Conservation (phyloP, 2,797 vertebrate genomes). For the Phaenicophaeus curvirostris region DNA sequence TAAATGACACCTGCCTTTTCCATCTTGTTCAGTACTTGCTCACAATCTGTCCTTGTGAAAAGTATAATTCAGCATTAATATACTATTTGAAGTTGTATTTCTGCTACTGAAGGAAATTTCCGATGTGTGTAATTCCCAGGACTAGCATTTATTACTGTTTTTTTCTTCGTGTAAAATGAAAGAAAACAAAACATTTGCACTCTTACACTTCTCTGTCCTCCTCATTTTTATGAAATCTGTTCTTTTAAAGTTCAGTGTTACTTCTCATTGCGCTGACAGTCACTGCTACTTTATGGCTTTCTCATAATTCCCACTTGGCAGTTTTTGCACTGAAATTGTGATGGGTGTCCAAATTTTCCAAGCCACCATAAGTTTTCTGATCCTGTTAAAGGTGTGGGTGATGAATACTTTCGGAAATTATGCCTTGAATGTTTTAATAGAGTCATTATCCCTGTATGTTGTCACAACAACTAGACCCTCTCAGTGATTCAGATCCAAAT, state of each 20-base stretch:
- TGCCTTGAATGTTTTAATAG: background rate
- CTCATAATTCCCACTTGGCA: background rate
- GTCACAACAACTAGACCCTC: conserved; percentile 28
- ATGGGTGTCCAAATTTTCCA: background rate
- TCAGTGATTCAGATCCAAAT: conserved; percentile 5
- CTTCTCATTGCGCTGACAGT: background rate
- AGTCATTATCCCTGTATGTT: conserved; percentile 41
- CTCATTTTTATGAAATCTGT: background rate
- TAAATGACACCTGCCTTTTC: background rate
- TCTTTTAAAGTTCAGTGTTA: background rate
- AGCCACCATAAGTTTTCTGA: background rate
- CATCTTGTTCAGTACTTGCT: background rate
- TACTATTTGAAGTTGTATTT: background rate
- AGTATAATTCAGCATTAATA: background rate
- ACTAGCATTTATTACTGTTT: background rate
- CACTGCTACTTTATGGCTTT: background rate
- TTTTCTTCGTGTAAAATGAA: background rate
- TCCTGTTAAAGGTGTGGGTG: background rate
- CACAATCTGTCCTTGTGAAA: background rate
- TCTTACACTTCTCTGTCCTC: background rate
- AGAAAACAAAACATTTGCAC: background rate
- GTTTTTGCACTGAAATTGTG: background rate
- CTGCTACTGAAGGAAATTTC: background rate
- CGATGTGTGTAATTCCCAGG: background rate
- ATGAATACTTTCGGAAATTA: conserved; percentile 29